phyloP scores from a whole-genome alignment of 2,888 invertebrate species.

The Chrysotoxum bicinctum region DNA sequence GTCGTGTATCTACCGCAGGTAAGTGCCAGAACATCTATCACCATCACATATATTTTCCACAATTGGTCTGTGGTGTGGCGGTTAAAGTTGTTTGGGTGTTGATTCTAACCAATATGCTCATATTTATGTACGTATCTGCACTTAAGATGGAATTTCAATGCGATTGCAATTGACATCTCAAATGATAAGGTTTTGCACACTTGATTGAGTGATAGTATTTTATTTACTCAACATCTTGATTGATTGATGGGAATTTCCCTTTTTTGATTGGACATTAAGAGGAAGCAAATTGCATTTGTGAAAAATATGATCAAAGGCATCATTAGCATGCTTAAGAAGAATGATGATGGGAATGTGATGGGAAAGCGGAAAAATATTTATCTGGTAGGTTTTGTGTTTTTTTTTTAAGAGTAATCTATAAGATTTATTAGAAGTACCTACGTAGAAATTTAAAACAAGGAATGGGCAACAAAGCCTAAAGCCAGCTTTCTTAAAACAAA shows the following conservation, averaged over 20 bases:
- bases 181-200: slow-evolving; percentile 21
- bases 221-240: slow-evolving; percentile 35
- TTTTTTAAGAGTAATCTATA: no score
- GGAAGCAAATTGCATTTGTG: slow-evolving; percentile 16
- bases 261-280: slow-evolving; percentile 16
- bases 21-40: slow-evolving; percentile 74
- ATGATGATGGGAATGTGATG: neutral
- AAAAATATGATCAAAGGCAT: neutral
- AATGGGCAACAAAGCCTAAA: no score
- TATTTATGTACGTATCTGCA: neutral
- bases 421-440: no score
- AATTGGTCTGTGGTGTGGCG: neutral
- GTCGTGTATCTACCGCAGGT: slow-evolving; percentile 94
- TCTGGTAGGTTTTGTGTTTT: no score
- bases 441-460: no score
- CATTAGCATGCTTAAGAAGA: neutral
- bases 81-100: slow-evolving; percentile 4
- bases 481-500: no score
- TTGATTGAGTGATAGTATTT: slow-evolving; percentile 60
- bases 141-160: neutral
- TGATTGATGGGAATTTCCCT: slow-evolving; percentile 24
- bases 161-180: slow-evolving; percentile 51
- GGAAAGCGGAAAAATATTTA: no score
- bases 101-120: neutral
- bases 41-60: neutral